These are phyloP conservation scores for silkworm (Bombyx mori) DNA, from an alignment of 1,140 invertebrate species.

Conservation along the genomic window ASM3026992v2 NC_085119.1:17744001-17744500, in stretches of 20 bases:
- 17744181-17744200: neutral
- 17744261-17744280: constrained; percentile 7
- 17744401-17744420: too few species aligned
- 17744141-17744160: constrained; percentile 2
- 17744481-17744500: neutral
- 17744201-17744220: too few species aligned
- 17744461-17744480: neutral
- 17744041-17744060: constrained; percentile 1
- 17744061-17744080: constrained; percentile 1
- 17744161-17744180: constrained; percentile 8
- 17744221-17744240: constrained; percentile 27
- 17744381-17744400: too few species aligned
- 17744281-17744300: too few species aligned
- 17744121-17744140: neutral
- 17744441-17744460: too few species aligned
- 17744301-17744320: too few species aligned
- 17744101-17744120: too few species aligned
- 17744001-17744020: too few species aligned
- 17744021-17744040: neutral
- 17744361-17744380: too few species aligned
- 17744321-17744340: too few species aligned
- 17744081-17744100: neutral
- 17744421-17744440: too few species aligned
- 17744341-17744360: too few species aligned
- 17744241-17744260: constrained; percentile 50